Base-by-base conservation (phyloP, 2,113 vertebrate species). In the Cyprinodon variegatus region DNA sequence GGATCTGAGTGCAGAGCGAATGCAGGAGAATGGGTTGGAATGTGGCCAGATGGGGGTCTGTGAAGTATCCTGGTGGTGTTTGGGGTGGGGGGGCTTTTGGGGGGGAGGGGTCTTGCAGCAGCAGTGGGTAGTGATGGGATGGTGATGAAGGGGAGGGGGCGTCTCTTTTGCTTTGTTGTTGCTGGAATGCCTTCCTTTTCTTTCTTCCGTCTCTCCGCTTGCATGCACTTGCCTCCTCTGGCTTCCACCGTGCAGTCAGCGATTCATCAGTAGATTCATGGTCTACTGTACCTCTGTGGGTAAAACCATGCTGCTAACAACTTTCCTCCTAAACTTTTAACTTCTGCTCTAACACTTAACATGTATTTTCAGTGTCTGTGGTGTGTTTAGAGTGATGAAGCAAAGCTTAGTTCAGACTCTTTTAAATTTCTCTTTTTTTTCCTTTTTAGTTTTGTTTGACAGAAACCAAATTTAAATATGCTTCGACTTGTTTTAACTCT, bases 131-230 rank as follows among this genome's bases (percentile, higher is more conserved):
- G 78, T 61, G 74, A 75, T 72, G 76, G 83, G 77, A 76, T 80
- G 64, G 77, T 64, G 75, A 73, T n/a, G 70, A 38, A 63, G 38
- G 11, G 71, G 67, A n/a, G 50, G 76, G 65, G 85, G 81, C 74
- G 59, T 70, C 77, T 85, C 81, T 72, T 22, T 68, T 85, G 91
- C 85, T 89, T 90, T 90, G 90, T 91, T 80, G 66, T 67, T 76
- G 81, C 12, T 88, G 93, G 93, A 94, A 94, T 94, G 59, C 86
- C 68, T 78, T 85, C 80, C 68, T 85, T 88, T 84, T 84, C 81
- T 86, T 83, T 87, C 76, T 70, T 74, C 36, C 61, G 29, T 82
- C 64, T 75, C 82, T 79, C 81, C 53, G 80, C 74, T 85, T 76
- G 90, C 82, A 73, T 91, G 90, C 91, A 92, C 92, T 93, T 92